Percentiles rank a stretch among this genome's conserved stretches.
Conservation (phyloP, 2,113 vertebrate species). For the Thunnus maccoyii region DNA sequence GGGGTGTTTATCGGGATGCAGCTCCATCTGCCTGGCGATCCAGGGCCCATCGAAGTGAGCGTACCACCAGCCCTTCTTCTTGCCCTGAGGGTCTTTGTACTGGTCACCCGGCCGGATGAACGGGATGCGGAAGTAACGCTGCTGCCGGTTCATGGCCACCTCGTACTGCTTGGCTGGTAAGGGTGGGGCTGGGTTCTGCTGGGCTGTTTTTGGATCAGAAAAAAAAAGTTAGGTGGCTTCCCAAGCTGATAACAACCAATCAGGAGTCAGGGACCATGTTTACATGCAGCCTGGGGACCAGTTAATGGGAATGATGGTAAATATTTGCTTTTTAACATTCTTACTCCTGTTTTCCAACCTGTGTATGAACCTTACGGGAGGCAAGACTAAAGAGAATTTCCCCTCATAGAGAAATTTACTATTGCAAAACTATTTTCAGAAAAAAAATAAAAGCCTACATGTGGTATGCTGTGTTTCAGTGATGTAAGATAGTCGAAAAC, state of each 20-base stretch:
- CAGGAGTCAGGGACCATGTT: slow-evolving; percentile 21
- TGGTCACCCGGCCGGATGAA: slow-evolving; percentile 96
- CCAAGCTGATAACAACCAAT: background rate
- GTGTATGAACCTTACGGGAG: background rate
- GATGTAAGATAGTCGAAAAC: too few relatives aligned
- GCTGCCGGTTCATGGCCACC: slow-evolving; percentile 90
- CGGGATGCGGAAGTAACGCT: slow-evolving; percentile 97
- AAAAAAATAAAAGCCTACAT: too few relatives aligned
- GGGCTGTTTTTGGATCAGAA: slow-evolving; percentile 82
- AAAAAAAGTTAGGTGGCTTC: background rate
- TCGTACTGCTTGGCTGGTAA: slow-evolving; percentile 89
- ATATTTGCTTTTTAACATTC: background rate
- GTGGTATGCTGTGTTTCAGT: too few relatives aligned
- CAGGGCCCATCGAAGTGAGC: slow-evolving; percentile 97
- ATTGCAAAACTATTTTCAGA: too few relatives aligned
- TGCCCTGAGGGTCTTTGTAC: slow-evolving; percentile 94
- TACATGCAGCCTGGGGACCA: slow-evolving; percentile 36
- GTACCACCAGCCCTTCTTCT: slow-evolving; percentile 99
- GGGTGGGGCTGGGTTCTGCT: slow-evolving; percentile 88
- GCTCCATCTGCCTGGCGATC: slow-evolving; percentile 98
- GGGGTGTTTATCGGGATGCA: slow-evolving; percentile 97
- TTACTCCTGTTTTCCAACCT: slow-evolving; percentile 1
- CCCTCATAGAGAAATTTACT: too few relatives aligned
- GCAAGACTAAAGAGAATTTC: too few relatives aligned
- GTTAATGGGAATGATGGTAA: background rate